These are phyloP conservation scores for Cinara cedri DNA, from an alignment of 2,888 invertebrate species.

Conservation along the genomic window DNA sequence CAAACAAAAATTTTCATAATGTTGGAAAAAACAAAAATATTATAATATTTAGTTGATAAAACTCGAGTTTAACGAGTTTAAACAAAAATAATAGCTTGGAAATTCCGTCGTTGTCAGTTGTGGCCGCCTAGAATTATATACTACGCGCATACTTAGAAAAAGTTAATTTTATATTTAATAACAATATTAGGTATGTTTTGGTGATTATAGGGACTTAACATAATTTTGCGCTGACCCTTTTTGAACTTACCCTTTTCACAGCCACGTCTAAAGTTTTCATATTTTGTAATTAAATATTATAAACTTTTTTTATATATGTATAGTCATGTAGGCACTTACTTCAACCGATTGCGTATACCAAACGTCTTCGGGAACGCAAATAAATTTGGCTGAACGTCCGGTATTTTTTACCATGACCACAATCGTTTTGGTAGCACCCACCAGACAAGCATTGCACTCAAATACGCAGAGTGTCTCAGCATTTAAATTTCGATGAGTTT, in stretches of 20 bases:
- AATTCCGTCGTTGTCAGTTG: too few relatives aligned
- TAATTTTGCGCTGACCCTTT: too few relatives aligned
- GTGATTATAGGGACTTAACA: not conserved
- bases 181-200: too few relatives aligned
- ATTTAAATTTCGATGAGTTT: too few relatives aligned
- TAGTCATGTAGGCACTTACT: conserved; percentile 19
- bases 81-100: not conserved
- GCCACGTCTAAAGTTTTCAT: too few relatives aligned
- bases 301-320: too few relatives aligned
- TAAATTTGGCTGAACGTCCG: conserved; percentile 27
- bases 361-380: conserved; percentile 42
- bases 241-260: too few relatives aligned
- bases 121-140: not conserved
- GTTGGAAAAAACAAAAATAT: too few relatives aligned
- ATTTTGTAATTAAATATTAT: too few relatives aligned
- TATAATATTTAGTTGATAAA: too few relatives aligned
- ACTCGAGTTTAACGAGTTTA: too few relatives aligned
- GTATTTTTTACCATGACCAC: not conserved
- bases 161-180: not conserved
- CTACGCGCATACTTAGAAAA: not conserved
- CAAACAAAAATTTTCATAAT: too few relatives aligned
- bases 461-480: conserved; percentile 11
- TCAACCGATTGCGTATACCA: conserved; percentile 26
- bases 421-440: conserved; percentile 18
- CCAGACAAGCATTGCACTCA: conserved; percentile 44